Conservation (phyloP, 1,140 invertebrate genomes). For the Chironomus striatipennis region DNA sequence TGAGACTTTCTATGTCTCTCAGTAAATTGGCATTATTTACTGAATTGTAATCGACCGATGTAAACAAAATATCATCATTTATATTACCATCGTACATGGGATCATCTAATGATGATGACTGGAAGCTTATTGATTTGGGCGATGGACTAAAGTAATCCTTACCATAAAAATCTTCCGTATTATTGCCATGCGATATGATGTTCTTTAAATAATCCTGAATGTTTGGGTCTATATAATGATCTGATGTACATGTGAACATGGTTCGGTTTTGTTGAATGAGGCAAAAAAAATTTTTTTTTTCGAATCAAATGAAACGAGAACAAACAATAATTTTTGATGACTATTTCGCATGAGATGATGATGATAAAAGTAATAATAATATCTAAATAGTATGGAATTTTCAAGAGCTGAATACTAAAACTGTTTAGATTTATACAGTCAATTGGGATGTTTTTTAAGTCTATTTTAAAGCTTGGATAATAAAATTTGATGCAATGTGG, state of each 20-base stretch:
- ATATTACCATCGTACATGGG: background rate
- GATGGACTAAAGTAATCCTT: constrained; percentile 16
- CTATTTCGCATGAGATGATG: too few species aligned
- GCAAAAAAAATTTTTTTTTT: too few species aligned
- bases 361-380: too few species aligned
- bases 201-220: constrained; percentile 18
- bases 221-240: background rate
- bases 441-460: too few species aligned
- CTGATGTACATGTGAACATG: background rate
- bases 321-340: too few species aligned
- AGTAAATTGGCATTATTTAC: constrained; percentile 31
- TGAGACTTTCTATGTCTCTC: constrained; percentile 39
- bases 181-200: background rate
- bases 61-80: background rate
- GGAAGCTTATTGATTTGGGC: constrained; percentile 16
- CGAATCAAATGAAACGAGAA: too few species aligned
- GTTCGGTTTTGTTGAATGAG: too few species aligned
- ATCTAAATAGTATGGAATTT: too few species aligned
- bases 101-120: constrained; percentile 16
- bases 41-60: background rate
- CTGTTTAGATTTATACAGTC: too few species aligned
- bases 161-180: background rate
- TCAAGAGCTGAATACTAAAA: too few species aligned
- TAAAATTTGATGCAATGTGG: too few species aligned
- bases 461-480: too few species aligned